Conservation (phyloP, 2,888 invertebrate genomes). For the Galeruca laticollis region DNA sequence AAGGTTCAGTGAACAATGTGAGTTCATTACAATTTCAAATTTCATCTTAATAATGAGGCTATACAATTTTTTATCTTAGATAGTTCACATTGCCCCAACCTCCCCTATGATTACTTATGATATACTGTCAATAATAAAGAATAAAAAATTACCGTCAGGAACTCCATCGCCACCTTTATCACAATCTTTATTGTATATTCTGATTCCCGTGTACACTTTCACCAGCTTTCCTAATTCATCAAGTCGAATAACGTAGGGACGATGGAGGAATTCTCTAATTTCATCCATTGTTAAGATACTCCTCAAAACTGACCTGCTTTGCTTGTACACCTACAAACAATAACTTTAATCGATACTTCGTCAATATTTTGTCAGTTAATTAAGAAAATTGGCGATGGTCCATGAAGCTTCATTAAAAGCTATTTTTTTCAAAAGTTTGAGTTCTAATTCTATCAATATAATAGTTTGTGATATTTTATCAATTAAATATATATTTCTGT, state of each 20-base stretch:
- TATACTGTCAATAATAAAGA: background rate
- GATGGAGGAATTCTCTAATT: constrained; percentile 74
- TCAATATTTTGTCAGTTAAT: no score
- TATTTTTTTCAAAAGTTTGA: no score
- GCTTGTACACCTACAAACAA: constrained; percentile 71
- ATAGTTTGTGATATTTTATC: no score
- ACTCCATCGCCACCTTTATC: constrained; percentile 30
- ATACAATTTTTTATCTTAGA: no score
- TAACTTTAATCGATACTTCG: no score
- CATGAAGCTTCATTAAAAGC: no score
- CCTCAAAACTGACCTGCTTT: constrained; percentile 78
- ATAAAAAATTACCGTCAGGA: constrained; percentile 23
- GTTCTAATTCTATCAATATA: no score
- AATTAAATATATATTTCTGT: no score
- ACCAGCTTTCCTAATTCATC: constrained; percentile 30
- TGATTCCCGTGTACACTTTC: constrained; percentile 35
- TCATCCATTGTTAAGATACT: constrained; percentile 83
- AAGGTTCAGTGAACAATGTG: no score
- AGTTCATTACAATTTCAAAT: no score
- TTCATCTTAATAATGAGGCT: no score
- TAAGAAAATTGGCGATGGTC: no score
- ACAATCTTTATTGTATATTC: constrained; percentile 41
- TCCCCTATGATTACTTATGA: background rate
- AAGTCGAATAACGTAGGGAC: constrained; percentile 23
- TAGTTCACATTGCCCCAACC: background rate